phyloP scores from a whole-genome alignment of 2,797 vertebrate species.

The Bradypodion ventrale region DNA sequence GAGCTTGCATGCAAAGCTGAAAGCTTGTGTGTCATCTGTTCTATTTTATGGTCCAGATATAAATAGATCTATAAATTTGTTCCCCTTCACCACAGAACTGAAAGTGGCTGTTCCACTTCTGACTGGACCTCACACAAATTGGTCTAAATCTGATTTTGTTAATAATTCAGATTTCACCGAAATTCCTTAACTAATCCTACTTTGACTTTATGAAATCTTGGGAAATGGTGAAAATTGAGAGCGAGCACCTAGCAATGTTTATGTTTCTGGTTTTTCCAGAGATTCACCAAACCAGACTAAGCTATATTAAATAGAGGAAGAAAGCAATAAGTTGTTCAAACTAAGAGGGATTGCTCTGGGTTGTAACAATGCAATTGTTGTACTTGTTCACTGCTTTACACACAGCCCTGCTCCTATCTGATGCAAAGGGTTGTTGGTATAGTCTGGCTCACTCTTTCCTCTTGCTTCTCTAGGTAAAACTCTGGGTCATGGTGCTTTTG shows the following conservation, averaged over 20 bases:
- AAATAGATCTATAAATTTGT: too few relatives aligned
- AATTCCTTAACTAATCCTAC: too few relatives aligned
- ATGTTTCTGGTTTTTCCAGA: not conserved
- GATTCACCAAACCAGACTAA: not conserved
- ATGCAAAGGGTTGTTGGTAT: slow-evolving; percentile 28
- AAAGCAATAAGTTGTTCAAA: not conserved
- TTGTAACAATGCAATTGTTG: not conserved
- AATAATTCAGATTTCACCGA: too few relatives aligned
- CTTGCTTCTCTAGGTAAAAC: slow-evolving; percentile 87
- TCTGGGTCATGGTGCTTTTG: slow-evolving; percentile 93
- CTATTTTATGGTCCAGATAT: too few relatives aligned
- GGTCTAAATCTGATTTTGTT: too few relatives aligned
- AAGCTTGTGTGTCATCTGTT: too few relatives aligned
- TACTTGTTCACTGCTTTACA: not conserved
- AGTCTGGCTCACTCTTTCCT: slow-evolving; percentile 68
- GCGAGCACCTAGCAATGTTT: too few relatives aligned
- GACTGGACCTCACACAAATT: too few relatives aligned
- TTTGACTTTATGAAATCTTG: too few relatives aligned
- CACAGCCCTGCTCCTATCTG: slow-evolving; percentile 6
- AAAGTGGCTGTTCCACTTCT: too few relatives aligned
- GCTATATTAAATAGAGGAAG: not conserved
- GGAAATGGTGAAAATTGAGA: not conserved
- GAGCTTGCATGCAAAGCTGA: too few relatives aligned
- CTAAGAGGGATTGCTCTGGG: not conserved
- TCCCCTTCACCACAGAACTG: too few relatives aligned